These are phyloP conservation scores for Tarsius wallacei DNA, from an alignment of 2,797 vertebrate genomes.

Conservation along the genomic window DNA sequence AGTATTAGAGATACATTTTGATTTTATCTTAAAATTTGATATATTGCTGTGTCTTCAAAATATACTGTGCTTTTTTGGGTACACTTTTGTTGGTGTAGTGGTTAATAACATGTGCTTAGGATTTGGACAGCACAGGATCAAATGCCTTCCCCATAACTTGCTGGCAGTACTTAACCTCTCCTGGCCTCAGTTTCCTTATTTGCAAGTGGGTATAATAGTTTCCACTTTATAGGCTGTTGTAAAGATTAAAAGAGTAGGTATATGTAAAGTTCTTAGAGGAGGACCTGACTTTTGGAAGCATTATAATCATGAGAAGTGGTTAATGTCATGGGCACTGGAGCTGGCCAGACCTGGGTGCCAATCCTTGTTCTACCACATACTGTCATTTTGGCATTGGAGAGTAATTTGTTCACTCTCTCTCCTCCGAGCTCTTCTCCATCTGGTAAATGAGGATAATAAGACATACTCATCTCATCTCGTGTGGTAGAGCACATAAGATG, in stretches of 20 bases:
- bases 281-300: background rate
- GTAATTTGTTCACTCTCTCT: background rate
- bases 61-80: background rate
- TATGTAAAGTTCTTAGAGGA: background rate
- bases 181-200: slow-evolving; percentile 25
- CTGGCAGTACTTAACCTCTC: background rate
- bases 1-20: slow-evolving; percentile 46
- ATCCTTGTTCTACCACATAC: background rate
- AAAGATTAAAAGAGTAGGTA: background rate
- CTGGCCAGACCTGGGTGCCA: background rate
- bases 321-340: background rate
- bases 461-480: background rate
- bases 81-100: background rate
- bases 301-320: background rate
- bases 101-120: background rate
- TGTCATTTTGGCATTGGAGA: background rate
- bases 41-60: background rate
- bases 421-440: background rate
- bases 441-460: background rate
- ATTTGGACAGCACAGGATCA: background rate
- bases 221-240: background rate
- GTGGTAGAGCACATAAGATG: background rate
- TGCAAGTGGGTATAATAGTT: background rate
- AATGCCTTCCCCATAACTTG: background rate
- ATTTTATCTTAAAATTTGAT: background rate